phyloP scores from a whole-genome alignment of 2,888 invertebrate genomes.

The Mimumesa dahlbomi region DNA sequence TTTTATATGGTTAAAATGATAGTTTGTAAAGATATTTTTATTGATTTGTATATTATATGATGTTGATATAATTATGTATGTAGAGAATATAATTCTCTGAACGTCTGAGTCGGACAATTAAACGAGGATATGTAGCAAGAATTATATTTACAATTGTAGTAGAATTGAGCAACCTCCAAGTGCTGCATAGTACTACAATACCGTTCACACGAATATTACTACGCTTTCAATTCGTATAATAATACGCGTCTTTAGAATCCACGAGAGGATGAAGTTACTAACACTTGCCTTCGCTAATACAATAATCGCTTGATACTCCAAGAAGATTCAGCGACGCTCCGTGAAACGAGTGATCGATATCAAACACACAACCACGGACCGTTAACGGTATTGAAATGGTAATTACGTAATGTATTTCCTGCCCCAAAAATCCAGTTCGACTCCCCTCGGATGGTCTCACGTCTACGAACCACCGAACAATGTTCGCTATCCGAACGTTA shows the following conservation, averaged over 20 bases:
- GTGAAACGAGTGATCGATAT: neutral
- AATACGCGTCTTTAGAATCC: conserved; percentile 9
- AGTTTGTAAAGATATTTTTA: too few species aligned
- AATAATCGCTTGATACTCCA: neutral
- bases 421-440: neutral
- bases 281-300: conserved; percentile 7
- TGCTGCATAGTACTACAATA: too few species aligned
- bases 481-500: conserved; percentile 12
- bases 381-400: neutral
- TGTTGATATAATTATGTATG: too few species aligned
- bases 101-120: too few species aligned
- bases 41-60: too few species aligned
- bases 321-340: neutral
- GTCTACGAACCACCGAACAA: neutral
- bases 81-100: too few species aligned
- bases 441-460: neutral
- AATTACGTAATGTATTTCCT: neutral
- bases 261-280: conserved; percentile 4
- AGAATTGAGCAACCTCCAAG: too few species aligned
- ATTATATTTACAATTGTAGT: too few species aligned
- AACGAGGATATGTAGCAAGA: too few species aligned
- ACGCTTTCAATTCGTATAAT: conserved; percentile 4
- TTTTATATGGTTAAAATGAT: too few species aligned
- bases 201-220: conserved; percentile 35
- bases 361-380: neutral